Evolutionary conservation across 2,113 vertebrate genomes (phyloP), one percentile per base, ranked within the genome.

Genomic region (Paracyprichromis sp.): DNA sequence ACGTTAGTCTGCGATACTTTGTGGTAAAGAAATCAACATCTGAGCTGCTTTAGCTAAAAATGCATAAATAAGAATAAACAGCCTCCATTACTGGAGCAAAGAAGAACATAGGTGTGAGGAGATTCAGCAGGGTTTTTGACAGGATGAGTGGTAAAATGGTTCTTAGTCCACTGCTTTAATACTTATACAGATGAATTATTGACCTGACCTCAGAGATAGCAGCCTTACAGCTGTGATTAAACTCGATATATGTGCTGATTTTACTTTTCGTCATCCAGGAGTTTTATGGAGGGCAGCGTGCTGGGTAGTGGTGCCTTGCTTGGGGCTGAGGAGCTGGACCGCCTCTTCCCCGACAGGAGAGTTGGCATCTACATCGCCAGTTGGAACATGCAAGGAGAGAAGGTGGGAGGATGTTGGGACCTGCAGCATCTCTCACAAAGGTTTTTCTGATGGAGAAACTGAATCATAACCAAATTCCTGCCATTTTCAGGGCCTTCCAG

Each of bases 371-470:
- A 98, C 52, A 91, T 99, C 61, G 97, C 96, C 91, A 99, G 98
- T 1, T 99, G 99, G 99, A 99, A 99, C 95, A 99, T 99, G 99
- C 99, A 99, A 92, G 98, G 98, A 40, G 97, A 97, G 92, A 98
- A 98, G 97, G 99, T 98, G 45, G 5, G 24, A 45, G 43, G 63
- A 43, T 4, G 8, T 5, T 38, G 3, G 1, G 43, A 38, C 47
- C 57, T 80, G 36, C 9, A 24, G 36, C 31, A 2, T 54, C 71
- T 83, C 54, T 52, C 43, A 31, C 17, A 57, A 29, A 45, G 31
- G 4, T 78, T 78, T 52, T 26, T 2, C 43, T 34, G 52, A 57
- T 12, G 5, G 14, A 11, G 17, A 17, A 10, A 8, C 7, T 7
- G 26, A 53, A 21, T 12, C 50, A 1, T 86, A 63, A 91, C 61